Evolutionary conservation across 2,113 vertebrate species (phyloP).

Genomic region (Pampusana beccarii): DNA sequence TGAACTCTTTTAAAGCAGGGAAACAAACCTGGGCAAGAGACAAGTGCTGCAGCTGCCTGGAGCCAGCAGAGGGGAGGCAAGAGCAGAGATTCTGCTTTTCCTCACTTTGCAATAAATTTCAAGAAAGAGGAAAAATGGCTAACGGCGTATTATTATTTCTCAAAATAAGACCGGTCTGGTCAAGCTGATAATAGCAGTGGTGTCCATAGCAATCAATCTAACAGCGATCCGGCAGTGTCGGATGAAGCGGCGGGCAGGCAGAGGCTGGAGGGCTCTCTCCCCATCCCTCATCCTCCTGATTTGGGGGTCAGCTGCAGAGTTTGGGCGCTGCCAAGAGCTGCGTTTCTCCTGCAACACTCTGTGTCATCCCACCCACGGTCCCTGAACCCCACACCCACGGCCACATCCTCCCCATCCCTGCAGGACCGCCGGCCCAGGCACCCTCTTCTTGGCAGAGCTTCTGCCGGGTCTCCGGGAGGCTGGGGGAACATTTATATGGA

Average conservation of each 20-base stretch:
- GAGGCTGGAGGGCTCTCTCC: not conserved
- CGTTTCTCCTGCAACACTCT: not conserved
- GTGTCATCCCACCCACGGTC: rapidly evolving
- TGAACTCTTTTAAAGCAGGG: not conserved
- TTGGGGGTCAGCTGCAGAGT: no score
- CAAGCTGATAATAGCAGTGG: not conserved
- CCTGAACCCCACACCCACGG: rapidly evolving
- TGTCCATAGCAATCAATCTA: rapidly evolving
- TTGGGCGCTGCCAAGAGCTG: not conserved
- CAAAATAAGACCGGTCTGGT: rapidly evolving
- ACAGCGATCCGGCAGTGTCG: rapidly evolving
- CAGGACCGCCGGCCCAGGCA: not conserved
- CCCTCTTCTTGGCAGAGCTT: not conserved
- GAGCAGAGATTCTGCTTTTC: constrained; percentile 27
- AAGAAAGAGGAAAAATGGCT: not conserved
- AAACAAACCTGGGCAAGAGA: rapidly evolving
- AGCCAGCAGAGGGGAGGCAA: constrained; percentile 63
- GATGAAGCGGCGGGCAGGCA: not conserved
- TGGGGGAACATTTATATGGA: not conserved
- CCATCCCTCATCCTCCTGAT: rapidly evolving
- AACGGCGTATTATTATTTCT: not conserved
- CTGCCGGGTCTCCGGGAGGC: rapidly evolving
- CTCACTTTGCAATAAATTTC: rapidly evolving
- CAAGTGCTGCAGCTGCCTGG: not conserved
- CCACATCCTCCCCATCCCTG: rapidly evolving